These are phyloP conservation scores for Caenorhabditis angaria DNA, from an alignment of 2,888 invertebrate genomes.

Conservation along the genomic window DNA sequence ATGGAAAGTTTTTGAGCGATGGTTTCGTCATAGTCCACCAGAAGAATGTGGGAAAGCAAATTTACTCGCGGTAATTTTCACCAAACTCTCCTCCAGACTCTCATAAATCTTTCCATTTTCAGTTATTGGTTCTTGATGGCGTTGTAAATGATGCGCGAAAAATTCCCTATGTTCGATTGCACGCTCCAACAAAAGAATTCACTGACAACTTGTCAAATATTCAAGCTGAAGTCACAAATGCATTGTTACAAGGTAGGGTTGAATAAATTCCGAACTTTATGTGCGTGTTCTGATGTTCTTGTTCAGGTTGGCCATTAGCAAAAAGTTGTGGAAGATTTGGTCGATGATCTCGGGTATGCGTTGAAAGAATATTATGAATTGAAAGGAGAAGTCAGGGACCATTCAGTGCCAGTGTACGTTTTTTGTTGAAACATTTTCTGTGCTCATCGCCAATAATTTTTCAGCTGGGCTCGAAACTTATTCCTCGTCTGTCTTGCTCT, in stretches of 20 bases:
- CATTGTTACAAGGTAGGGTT: conserved; percentile 63
- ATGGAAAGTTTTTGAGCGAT: conserved; percentile 64
- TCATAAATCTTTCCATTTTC: background rate
- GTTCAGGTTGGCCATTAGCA: conserved; percentile 53
- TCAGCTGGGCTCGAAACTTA: conserved; percentile 60
- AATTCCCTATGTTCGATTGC: conserved; percentile 61
- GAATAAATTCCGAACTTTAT: too few relatives aligned
- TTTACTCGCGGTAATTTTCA: conserved; percentile 35
- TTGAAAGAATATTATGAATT: conserved; percentile 56
- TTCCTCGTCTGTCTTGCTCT: conserved; percentile 56
- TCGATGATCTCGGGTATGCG: conserved; percentile 62
- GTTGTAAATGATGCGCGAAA: conserved; percentile 64
- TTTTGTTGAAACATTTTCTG: background rate
- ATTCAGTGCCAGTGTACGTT: conserved; percentile 54
- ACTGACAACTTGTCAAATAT: conserved; percentile 57
- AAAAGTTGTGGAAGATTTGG: conserved; percentile 51
- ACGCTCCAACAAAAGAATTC: conserved; percentile 55
- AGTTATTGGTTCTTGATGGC: conserved; percentile 61
- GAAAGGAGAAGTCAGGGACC: conserved; percentile 55
- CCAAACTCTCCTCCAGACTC: background rate
- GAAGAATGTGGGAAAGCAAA: conserved; percentile 45
- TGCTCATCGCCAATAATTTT: conserved; percentile 1
- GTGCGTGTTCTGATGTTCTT: too few relatives aligned
- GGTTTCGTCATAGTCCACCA: conserved; percentile 54
- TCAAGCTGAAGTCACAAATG: conserved; percentile 64